phyloP scores from a whole-genome alignment of 1,140 invertebrate genomes.

The Tachypleus tridentatus region DNA sequence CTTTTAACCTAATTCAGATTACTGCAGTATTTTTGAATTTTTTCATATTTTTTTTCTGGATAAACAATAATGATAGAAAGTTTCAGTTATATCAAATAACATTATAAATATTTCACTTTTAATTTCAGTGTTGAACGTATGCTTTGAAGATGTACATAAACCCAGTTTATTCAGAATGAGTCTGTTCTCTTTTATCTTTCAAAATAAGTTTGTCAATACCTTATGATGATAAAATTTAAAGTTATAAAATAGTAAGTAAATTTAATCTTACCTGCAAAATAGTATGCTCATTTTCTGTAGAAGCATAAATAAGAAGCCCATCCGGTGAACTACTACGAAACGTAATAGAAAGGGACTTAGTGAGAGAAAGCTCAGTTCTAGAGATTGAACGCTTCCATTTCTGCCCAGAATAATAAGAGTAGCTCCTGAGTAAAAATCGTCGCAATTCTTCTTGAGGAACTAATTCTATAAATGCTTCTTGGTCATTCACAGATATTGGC shows the following conservation, averaged over 20 bases:
- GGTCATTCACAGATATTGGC: no score
- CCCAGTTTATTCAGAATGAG: no score
- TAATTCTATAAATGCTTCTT: constrained; percentile 64
- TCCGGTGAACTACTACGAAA: constrained; percentile 63
- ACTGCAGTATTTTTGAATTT: no score
- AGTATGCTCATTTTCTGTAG: constrained; percentile 76
- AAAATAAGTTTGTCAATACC: no score
- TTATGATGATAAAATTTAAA: background rate
- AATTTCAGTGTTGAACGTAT: background rate
- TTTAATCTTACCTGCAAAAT: constrained; percentile 30
- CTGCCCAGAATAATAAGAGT: no score
- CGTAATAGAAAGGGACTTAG: constrained; percentile 58
- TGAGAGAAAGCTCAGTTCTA: background rate
- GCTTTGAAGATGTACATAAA: no score
- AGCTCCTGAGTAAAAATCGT: no score
- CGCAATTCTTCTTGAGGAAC: constrained; percentile 20
- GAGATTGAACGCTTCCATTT: no score
- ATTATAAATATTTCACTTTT: background rate
- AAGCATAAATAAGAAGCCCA: constrained; percentile 66
- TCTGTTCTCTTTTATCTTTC: no score
- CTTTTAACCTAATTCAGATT: no score
- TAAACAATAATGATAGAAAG: no score
- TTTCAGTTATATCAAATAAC: background rate
- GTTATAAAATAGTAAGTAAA: background rate
- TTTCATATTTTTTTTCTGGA: no score